These are phyloP conservation scores for Paralichthys olivaceus DNA, from an alignment of 2,113 vertebrate genomes.

Conservation along the genomic window DNA sequence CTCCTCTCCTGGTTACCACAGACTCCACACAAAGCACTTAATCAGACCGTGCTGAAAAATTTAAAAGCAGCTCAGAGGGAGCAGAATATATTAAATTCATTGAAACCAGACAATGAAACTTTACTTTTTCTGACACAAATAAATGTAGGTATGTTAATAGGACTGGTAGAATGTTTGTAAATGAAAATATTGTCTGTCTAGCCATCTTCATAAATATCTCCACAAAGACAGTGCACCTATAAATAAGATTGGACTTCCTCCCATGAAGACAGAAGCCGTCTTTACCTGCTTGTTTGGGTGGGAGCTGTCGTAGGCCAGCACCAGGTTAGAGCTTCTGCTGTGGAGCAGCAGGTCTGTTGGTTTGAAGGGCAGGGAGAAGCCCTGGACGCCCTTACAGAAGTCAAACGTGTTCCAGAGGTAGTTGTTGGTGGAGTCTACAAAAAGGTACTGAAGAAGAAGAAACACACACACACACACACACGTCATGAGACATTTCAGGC, in stretches of 20 bases:
- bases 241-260: background rate
- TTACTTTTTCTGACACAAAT: background rate
- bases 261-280: background rate
- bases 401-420: constrained; percentile 95
- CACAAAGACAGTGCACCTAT: background rate
- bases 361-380: constrained; percentile 91
- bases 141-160: background rate
- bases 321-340: constrained; percentile 85
- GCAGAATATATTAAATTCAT: background rate
- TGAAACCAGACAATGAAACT: background rate
- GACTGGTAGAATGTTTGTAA: too few species aligned
- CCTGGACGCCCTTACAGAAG: constrained; percentile 90
- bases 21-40: background rate
- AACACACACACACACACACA: background rate
- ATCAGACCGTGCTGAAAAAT: background rate
- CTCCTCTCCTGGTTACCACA: background rate
- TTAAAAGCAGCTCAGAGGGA: background rate
- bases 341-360: constrained; percentile 94
- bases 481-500: background rate
- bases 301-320: constrained; percentile 92
- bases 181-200: background rate
- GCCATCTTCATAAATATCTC: too few species aligned
- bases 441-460: constrained; percentile 88
- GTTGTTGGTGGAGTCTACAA: constrained; percentile 89
- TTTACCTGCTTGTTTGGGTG: constrained; percentile 95